These are phyloP conservation scores for Poecilia wingei DNA, from an alignment of 2,797 vertebrate species.

Conservation along the genomic window DNA sequence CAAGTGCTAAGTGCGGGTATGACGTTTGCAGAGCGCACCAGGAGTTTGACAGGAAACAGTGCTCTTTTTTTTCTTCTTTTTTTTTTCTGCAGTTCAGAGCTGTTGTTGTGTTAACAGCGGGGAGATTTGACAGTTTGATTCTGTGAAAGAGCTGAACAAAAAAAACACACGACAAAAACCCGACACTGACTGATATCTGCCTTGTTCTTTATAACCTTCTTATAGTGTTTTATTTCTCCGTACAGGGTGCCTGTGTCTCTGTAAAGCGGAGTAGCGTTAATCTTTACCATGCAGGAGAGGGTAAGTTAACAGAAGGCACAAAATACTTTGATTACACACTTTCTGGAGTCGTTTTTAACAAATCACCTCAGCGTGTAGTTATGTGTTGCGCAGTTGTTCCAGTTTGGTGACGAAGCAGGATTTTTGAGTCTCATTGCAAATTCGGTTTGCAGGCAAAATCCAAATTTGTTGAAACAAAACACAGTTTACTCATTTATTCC, in stretches of 20 bases:
- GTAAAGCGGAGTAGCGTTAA: conserved; percentile 83
- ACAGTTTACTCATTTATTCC: not conserved
- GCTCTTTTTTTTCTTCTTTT: conserved; percentile 12
- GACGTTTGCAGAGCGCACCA: conserved; percentile 43
- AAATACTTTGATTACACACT: not conserved
- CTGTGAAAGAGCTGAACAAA: not conserved
- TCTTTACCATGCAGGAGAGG: conserved; percentile 81
- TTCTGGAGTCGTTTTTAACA: not conserved
- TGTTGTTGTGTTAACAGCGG: conserved; percentile 14
- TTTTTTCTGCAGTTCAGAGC: conserved; percentile 3
- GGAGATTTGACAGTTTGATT: conserved; percentile 57
- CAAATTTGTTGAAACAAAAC: not conserved
- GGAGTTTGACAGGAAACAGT: conserved; percentile 64
- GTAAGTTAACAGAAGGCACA: conserved; percentile 74
- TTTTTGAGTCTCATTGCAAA: not conserved
- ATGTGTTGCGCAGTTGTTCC: not conserved
- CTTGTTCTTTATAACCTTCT: conserved; percentile 10
- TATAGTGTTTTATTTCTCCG: conserved; percentile 34
- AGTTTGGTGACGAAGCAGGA: not conserved
- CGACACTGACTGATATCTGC: conserved; percentile 22
- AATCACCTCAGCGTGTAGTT: not conserved
- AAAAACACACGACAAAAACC: not conserved
- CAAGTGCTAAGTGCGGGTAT: conserved; percentile 31
- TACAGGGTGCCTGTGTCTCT: conserved; percentile 82
- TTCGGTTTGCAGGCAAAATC: not conserved